These are phyloP conservation scores for Strigamia transsilvanica DNA, from an alignment of 2,888 invertebrate species.

Conservation along the genomic window DNA sequence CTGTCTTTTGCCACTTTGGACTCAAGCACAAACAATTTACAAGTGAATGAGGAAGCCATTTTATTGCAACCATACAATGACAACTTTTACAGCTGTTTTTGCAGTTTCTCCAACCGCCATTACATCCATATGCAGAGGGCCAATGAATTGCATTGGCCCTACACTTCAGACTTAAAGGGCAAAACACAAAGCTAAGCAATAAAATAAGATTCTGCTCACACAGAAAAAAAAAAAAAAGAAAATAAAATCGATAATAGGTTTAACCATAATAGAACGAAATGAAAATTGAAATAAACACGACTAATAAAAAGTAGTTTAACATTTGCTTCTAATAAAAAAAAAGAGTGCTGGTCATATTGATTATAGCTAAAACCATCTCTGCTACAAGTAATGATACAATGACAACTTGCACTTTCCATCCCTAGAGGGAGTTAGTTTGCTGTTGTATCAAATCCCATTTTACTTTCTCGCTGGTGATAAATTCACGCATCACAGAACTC, in stretches of 20 bases:
- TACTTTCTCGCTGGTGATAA: conserved; percentile 26
- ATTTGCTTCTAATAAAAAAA: not conserved
- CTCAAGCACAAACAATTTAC: conserved; percentile 33
- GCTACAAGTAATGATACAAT: not conserved
- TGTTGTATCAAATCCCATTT: conserved; percentile 40
- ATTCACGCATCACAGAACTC: conserved; percentile 38
- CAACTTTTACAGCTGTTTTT: conserved; percentile 43
- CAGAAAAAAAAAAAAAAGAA: not conserved
- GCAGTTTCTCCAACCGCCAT: conserved; percentile 21
- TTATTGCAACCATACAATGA: conserved; percentile 43
- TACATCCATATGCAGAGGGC: conserved; percentile 38
- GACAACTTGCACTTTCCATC: conserved; percentile 17
- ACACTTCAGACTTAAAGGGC: conserved; percentile 9
- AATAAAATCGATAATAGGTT: not conserved
- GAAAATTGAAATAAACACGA: no score
- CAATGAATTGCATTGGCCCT: conserved; percentile 27
- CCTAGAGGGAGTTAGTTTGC: conserved; percentile 29
- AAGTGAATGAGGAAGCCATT: conserved; percentile 31
- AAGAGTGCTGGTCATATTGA: not conserved
- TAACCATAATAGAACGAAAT: no score
- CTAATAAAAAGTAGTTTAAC: no score
- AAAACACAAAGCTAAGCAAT: conserved; percentile 13
- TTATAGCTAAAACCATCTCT: not conserved
- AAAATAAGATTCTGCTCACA: not conserved
- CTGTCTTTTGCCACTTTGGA: conserved; percentile 38